Conservation (phyloP, 2,888 invertebrate genomes). For the Hirtodrosophila trivittata region DNA sequence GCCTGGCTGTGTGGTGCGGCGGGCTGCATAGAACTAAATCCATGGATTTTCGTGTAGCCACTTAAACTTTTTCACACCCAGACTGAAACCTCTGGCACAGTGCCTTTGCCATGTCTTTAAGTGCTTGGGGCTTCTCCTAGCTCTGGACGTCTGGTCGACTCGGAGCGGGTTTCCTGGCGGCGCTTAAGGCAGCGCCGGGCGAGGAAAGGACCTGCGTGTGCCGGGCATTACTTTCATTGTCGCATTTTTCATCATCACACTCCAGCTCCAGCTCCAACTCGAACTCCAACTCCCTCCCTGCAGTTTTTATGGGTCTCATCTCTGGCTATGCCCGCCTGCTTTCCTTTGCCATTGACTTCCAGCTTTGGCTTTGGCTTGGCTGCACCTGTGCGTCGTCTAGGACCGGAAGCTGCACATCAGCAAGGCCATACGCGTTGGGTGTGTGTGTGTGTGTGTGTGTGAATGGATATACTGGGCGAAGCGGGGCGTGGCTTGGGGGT, state of each 20-base stretch:
- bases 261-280: slow-evolving; percentile 27
- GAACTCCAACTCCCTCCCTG: slow-evolving; percentile 4
- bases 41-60: slow-evolving; percentile 79
- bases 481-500: slow-evolving; percentile 11
- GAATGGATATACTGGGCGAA: slow-evolving; percentile 1
- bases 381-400: slow-evolving; percentile 77
- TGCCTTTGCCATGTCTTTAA: slow-evolving; percentile 51
- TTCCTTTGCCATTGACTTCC: slow-evolving; percentile 15
- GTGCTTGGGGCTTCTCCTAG: slow-evolving; percentile 46
- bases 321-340: slow-evolving; percentile 5
- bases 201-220: slow-evolving; percentile 53
- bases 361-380: slow-evolving; percentile 35
- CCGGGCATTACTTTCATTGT: slow-evolving; percentile 79
- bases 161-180: slow-evolving; percentile 20
- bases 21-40: slow-evolving; percentile 77
- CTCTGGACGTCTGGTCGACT: slow-evolving; percentile 52
- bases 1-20: slow-evolving; percentile 18
- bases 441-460: slow-evolving; percentile 23
- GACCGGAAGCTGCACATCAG: slow-evolving; percentile 77
- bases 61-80: slow-evolving; percentile 81
- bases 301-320: slow-evolving; percentile 68
- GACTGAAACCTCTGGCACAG: slow-evolving; percentile 47
- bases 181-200: background rate
- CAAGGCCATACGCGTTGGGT: slow-evolving; percentile 58
- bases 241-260: slow-evolving; percentile 80